Percentiles rank a stretch among this genome's conserved stretches.
Evolutionary conservation across 2,888 invertebrate species (phyloP).

Genomic region (Carcina quercana): DNA sequence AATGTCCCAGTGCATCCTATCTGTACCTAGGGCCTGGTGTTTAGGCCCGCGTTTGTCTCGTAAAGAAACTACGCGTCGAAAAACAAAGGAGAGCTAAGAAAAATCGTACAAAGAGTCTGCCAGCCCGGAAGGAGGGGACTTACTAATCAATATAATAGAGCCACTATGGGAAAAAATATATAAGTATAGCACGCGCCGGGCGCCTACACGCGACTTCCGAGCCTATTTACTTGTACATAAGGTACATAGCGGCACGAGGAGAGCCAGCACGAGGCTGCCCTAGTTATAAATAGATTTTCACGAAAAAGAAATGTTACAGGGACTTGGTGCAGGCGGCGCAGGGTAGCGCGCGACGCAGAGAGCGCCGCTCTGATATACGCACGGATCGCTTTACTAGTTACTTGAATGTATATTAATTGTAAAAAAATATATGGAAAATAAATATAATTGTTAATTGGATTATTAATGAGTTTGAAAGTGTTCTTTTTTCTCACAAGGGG

Average conservation of each 20-base stretch:
- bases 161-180: constrained; percentile 69
- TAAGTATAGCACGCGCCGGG: constrained; percentile 36
- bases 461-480: too few species aligned
- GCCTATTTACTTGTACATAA: constrained; percentile 21
- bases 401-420: too few species aligned
- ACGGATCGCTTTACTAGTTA: too few species aligned
- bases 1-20: too few species aligned
- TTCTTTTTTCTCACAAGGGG: too few species aligned
- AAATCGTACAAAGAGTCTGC: constrained; percentile 54
- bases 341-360: constrained; percentile 37
- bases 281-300: constrained; percentile 75
- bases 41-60: too few species aligned
- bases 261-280: constrained; percentile 51
- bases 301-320: constrained; percentile 75
- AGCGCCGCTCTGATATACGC: too few species aligned
- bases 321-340: constrained; percentile 68
- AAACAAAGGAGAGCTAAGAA: constrained; percentile 58
- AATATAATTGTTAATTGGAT: too few species aligned
- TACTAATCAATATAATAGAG: constrained; percentile 74
- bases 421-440: too few species aligned
- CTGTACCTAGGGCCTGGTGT: too few species aligned
- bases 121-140: constrained; percentile 56
- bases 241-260: constrained; percentile 25
- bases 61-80: too few species aligned
- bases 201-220: constrained; percentile 26